Percentiles rank a stretch among this genome's conserved stretches.
These are phyloP conservation scores for Ferdinandea cuprea DNA, from an alignment of 2,888 invertebrate genomes.

Conservation along the genomic window DNA sequence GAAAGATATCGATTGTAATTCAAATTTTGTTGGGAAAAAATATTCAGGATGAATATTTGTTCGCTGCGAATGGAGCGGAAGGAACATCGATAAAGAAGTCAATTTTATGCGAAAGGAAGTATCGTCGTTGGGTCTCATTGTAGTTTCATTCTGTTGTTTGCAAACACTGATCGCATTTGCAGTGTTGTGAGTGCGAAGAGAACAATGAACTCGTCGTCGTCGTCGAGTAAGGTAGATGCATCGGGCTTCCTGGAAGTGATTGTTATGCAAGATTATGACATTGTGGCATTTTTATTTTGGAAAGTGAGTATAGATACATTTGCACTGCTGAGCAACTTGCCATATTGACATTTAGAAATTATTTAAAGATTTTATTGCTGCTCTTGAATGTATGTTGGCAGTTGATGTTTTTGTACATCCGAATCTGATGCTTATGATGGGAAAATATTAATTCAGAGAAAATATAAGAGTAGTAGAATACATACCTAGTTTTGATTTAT, in stretches of 20 bases:
- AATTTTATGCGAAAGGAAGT: constrained; percentile 73
- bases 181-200: constrained; percentile 42
- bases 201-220: constrained; percentile 65
- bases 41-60: constrained; percentile 52
- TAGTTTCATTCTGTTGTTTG: constrained; percentile 63
- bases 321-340: constrained; percentile 5
- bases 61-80: constrained; percentile 61
- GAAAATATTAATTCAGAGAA: not conserved
- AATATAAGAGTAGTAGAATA: no score
- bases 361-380: constrained; percentile 46
- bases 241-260: constrained; percentile 71
- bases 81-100: constrained; percentile 72
- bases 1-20: constrained; percentile 72
- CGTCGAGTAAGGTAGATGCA: constrained; percentile 45
- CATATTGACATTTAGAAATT: constrained; percentile 16
- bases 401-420: not conserved
- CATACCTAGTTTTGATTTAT: no score
- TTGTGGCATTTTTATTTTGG: constrained; percentile 27
- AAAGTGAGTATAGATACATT: not conserved
- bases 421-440: not conserved
- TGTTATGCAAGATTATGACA: constrained; percentile 73
- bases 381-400: not conserved
- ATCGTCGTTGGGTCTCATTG: constrained; percentile 54
- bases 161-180: constrained; percentile 65
- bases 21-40: constrained; percentile 64